Evolutionary conservation across 2,113 vertebrate species (phyloP), one percentile per base, ranked within the genome.

Genomic region (Brienomyrus longianalis): DNA sequence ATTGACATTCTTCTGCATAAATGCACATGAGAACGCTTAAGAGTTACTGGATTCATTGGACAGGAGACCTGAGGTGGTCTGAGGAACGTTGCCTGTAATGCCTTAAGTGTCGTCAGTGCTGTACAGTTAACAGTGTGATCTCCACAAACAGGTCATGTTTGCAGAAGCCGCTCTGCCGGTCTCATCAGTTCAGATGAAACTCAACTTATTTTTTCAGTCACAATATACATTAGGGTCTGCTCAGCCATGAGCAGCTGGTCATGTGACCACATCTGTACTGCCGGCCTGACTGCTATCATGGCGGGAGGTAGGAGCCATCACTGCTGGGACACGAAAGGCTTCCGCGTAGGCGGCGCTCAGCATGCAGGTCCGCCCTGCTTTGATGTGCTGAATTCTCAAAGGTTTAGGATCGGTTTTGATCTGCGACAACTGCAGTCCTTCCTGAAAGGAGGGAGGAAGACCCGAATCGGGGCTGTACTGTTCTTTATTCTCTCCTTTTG

Each of bases 321-420:
- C 74, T 80, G 74, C 74, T 80, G 74, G 74, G 74, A 80, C 35
- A 80, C 74, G 35, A 43, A 43, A 43, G 35, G 74, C 74, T 43
- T 80, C 74, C 35, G 74, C 74, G 74, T 80, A 7, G 84, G 43
- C 70, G 31, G 59, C 15, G 27, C 59, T 23, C 89, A 86, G 54
- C 83, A 66, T 74, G 52, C 89, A 47, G 54, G 39, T 70, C 39
- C 48, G 13, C 48, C 86, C 86, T 43, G 66, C 84, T 90, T 90
- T 86, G 48, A 74, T 87, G 89, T 87, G n/a, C 86, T 39, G 15
- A 11, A 17, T 87, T 87, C 51, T 56, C 23, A 54, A 87, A 56
- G 86, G 86, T 21, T 39, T 21, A 13, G 17, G 47, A 17, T 80
- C 35, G 31, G 31, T 50, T 48, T 50, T 85, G 21, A 85, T 48